phyloP scores from a whole-genome alignment of 1,140 invertebrate genomes.

The Solenopsis invicta region DNA sequence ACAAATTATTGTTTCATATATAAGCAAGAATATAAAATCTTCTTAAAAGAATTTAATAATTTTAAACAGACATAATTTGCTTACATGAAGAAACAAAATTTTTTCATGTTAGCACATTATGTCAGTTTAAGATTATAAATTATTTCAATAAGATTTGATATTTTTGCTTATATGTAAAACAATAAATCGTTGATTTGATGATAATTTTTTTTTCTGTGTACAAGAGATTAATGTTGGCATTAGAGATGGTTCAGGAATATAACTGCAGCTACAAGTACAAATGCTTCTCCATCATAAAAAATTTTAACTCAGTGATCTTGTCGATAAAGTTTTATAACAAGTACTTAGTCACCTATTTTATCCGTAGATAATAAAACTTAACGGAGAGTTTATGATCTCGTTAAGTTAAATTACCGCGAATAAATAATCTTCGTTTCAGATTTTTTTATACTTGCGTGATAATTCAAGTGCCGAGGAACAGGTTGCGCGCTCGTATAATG shows the following conservation, averaged over 20 bases:
- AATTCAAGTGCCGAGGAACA: conserved; percentile 6
- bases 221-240: neutral
- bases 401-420: conserved; percentile 68
- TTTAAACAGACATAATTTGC: no score
- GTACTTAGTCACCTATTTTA: conserved; percentile 50
- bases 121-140: no score
- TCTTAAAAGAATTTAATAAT: no score
- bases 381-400: conserved; percentile 62
- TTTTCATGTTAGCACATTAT: no score
- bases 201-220: no score
- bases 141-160: no score
- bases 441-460: conserved; percentile 45
- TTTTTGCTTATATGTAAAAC: no score
- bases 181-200: no score
- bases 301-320: conserved; percentile 28
- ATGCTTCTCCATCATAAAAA: neutral
- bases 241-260: no score
- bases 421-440: conserved; percentile 60
- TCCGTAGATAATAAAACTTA: conserved; percentile 57
- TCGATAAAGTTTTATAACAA: conserved; percentile 44
- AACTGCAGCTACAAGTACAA: neutral
- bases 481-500: neutral
- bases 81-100: no score
- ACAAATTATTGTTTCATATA: no score
- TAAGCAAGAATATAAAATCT: no score